A percentile compares a stretch with the other conserved stretches of the same genome.
phyloP scores from a whole-genome alignment of 2,113 vertebrate genomes.

The Centropus unirufus region DNA sequence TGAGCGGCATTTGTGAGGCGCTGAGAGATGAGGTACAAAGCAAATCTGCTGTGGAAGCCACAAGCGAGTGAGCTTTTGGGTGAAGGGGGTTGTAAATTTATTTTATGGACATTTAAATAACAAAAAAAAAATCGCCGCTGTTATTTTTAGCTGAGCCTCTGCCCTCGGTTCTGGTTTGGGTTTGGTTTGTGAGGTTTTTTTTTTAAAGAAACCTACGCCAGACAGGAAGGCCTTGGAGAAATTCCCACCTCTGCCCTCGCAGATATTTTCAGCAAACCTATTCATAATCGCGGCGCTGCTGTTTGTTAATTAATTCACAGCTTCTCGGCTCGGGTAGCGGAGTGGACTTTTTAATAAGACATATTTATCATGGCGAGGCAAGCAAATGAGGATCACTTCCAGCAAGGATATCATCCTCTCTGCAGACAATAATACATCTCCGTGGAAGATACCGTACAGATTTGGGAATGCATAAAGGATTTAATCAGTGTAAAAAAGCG shows the following conservation, averaged over 20 bases:
- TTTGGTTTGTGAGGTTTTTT: background rate
- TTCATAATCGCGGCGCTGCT: slow-evolving; percentile 36
- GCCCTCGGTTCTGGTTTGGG: background rate
- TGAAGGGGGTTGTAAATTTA: slow-evolving; percentile 30
- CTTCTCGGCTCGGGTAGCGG: background rate
- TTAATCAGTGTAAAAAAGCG: background rate
- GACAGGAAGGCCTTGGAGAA: slow-evolving; percentile 50
- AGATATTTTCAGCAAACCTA: slow-evolving; percentile 17
- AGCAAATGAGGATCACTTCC: background rate
- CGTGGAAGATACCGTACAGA: background rate
- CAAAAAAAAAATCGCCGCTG: background rate
- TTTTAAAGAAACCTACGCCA: background rate
- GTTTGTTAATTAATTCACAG: slow-evolving; percentile 61
- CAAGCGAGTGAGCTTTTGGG: slow-evolving; percentile 13
- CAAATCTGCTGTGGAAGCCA: slow-evolving; percentile 58
- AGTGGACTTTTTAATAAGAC: slow-evolving; percentile 56
- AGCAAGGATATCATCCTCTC: background rate
- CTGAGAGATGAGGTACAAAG: slow-evolving; percentile 82
- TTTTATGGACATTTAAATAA: slow-evolving; percentile 31
- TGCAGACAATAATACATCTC: slow-evolving; percentile 14
- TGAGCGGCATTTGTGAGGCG: slow-evolving; percentile 90
- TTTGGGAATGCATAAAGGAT: slow-evolving; percentile 44
- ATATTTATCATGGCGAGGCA: slow-evolving; percentile 43
- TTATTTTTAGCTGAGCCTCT: background rate
- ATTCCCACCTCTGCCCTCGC: slow-evolving; percentile 23